Percentiles rank a stretch among this genome's conserved stretches.
These are phyloP conservation scores for Catharus bicknelli DNA, from an alignment of 2,113 vertebrate genomes.

Conservation along the genomic window DNA sequence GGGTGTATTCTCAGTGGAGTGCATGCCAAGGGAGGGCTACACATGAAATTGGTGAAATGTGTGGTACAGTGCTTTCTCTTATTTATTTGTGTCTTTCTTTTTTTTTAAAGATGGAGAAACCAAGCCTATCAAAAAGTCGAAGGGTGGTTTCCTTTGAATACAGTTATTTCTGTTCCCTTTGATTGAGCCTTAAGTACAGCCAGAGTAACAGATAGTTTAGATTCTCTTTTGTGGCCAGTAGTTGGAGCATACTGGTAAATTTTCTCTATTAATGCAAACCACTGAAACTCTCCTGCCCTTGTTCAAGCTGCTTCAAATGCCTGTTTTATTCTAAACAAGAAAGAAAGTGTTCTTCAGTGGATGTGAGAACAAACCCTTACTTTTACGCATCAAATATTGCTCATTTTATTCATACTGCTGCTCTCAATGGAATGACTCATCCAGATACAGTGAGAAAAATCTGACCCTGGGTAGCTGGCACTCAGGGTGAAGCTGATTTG, in stretches of 20 bases:
- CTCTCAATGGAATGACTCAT: not conserved
- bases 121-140: not conserved
- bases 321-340: not conserved
- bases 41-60: not conserved
- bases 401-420: not conserved
- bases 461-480: not conserved
- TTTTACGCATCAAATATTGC: slow-evolving; percentile 5
- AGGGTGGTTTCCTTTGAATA: not conserved
- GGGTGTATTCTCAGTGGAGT: not conserved
- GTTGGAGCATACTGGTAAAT: not conserved
- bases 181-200: not conserved
- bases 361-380: not conserved
- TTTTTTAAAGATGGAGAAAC: not conserved
- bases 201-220: not conserved
- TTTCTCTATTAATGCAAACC: not conserved
- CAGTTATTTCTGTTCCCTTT: not conserved
- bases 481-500: not conserved
- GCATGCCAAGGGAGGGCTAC: not conserved
- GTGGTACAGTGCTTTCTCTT: not conserved
- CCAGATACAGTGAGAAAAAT: not conserved
- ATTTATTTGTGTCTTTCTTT: not conserved
- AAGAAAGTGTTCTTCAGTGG: not conserved
- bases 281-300: not conserved
- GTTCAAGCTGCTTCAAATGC: not conserved
- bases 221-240: not conserved